Percentiles rank a stretch among this genome's conserved stretches.
Conservation (phyloP, 2,797 vertebrate species). For the Ctenopoma multispine region DNA sequence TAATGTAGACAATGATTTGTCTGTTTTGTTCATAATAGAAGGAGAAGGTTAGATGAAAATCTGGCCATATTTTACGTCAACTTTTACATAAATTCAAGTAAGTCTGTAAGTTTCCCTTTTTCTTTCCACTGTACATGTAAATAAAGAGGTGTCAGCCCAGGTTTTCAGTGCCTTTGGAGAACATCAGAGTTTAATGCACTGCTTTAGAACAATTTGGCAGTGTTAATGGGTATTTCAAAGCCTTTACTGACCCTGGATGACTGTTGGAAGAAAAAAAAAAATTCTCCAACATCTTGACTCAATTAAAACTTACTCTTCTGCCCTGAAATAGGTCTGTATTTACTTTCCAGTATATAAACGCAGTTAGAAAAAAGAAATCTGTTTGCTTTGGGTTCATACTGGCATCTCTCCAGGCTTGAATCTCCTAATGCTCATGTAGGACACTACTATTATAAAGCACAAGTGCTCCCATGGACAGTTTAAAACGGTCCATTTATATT, state of each 20-base stretch:
- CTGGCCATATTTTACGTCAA: background rate
- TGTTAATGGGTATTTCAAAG: constrained; percentile 10
- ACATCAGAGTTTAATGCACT: background rate
- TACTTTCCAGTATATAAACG: background rate
- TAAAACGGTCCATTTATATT: constrained; percentile 39
- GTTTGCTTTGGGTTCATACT: constrained; percentile 16
- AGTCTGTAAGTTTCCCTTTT: background rate
- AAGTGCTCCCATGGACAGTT: constrained; percentile 5
- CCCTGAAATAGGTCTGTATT: background rate
- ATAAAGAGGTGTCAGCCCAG: constrained; percentile 9
- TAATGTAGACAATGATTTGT: too few relatives aligned
- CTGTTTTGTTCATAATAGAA: too few relatives aligned
- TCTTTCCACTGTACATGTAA: background rate
- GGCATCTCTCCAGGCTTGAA: constrained; percentile 14
- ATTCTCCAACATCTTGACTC: constrained; percentile 3
- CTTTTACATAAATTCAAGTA: background rate
- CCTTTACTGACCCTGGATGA: constrained; percentile 10
- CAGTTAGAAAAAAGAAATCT: background rate
- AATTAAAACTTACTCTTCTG: constrained; percentile 15
- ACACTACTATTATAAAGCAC: constrained; percentile 14
- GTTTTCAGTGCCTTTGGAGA: constrained; percentile 1
- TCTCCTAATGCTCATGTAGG: background rate
- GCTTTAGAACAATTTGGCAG: constrained; percentile 15
- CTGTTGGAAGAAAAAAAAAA: background rate
- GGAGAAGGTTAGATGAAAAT: background rate